Evolutionary conservation across 2,113 vertebrate species (phyloP).

Genomic region (Telmatochromis sp.): DNA sequence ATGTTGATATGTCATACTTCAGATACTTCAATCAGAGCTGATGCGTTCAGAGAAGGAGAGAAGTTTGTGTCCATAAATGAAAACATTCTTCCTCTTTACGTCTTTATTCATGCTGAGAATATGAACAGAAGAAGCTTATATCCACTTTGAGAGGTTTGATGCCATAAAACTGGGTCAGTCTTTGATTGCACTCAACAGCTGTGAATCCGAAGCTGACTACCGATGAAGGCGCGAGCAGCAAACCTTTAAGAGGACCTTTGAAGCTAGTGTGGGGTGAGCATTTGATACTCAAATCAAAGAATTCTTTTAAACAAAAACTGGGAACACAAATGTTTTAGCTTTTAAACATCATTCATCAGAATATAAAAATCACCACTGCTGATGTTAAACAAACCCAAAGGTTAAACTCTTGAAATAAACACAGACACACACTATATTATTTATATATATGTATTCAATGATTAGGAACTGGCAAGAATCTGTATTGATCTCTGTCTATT

Average conservation of each 20-base stretch:
- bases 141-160: background rate
- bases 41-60: background rate
- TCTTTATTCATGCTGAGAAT: background rate
- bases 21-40: background rate
- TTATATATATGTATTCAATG: background rate
- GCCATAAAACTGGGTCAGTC: background rate
- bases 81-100: background rate
- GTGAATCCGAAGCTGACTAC: background rate
- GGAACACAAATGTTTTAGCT: background rate
- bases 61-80: background rate
- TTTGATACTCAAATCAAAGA: background rate
- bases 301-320: background rate
- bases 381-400: background rate
- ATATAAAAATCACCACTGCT: background rate
- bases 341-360: background rate
- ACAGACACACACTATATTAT: background rate
- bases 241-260: background rate
- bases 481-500: background rate
- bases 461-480: background rate
- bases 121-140: background rate
- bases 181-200: background rate
- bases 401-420: background rate
- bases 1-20: background rate
- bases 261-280: background rate
- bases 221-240: background rate